These are phyloP conservation scores for Pentalonia nigronervosa DNA, from an alignment of 1,140 invertebrate species.

Conservation along the genomic window DNA sequence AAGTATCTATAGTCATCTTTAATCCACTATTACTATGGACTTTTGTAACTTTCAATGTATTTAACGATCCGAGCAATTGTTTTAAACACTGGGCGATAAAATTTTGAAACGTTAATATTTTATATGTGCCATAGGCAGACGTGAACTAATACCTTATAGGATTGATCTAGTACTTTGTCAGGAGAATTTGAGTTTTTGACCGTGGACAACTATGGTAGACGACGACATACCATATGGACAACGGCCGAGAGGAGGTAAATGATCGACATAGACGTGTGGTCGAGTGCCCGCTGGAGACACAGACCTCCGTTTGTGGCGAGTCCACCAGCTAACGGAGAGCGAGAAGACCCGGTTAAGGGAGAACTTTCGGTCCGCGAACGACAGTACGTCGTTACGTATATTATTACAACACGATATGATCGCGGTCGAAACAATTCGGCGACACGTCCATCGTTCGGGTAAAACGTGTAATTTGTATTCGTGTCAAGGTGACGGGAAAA, in stretches of 20 bases:
- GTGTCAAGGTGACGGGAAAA: conserved; percentile 56
- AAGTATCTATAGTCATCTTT: background rate
- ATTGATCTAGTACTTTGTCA: background rate
- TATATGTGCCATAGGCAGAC: background rate
- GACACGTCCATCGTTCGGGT: background rate
- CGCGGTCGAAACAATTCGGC: background rate
- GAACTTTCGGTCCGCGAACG: background rate
- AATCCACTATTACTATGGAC: background rate
- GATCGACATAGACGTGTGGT: background rate
- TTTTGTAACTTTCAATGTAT: background rate
- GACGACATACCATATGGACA: background rate
- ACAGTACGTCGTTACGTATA: background rate
- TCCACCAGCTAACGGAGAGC: background rate
- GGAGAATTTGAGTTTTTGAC: background rate
- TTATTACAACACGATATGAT: background rate
- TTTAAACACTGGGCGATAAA: background rate
- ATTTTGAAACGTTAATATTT: background rate
- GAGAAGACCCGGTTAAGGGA: background rate
- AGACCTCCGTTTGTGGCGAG: background rate
- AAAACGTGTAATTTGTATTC: conserved; percentile 45
- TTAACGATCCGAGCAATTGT: background rate
- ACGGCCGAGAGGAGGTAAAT: background rate
- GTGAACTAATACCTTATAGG: background rate
- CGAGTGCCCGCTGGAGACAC: background rate
- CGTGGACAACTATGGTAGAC: background rate